Evolutionary conservation across 2,888 invertebrate species (phyloP).

Genomic region (Acrobeloides nanus): DNA sequence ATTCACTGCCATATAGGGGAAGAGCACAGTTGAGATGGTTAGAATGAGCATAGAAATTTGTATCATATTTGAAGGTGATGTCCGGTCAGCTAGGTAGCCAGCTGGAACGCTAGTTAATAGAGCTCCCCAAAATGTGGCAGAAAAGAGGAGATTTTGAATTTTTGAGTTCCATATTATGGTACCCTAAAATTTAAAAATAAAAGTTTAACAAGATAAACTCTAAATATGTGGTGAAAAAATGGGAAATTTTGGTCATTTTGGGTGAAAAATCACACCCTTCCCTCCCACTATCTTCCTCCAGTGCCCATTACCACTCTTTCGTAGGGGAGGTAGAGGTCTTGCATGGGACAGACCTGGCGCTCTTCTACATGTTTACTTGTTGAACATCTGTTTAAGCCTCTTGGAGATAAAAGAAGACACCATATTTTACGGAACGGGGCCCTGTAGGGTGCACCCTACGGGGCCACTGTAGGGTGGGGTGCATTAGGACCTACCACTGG

Average conservation of each 20-base stretch:
- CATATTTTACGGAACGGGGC: too few species aligned
- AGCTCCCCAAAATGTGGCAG: constrained; percentile 40
- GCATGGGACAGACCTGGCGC: too few species aligned
- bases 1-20: constrained; percentile 31
- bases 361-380: too few species aligned
- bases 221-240: not conserved
- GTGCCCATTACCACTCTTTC: too few species aligned
- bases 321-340: too few species aligned
- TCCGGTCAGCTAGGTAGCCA: constrained; percentile 32
- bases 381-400: too few species aligned
- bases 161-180: constrained; percentile 31
- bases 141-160: constrained; percentile 37
- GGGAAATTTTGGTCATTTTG: constrained; percentile 1
- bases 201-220: not conserved
- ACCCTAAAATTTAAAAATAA: constrained; percentile 24
- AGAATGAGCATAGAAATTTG: constrained; percentile 14
- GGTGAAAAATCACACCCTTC: too few species aligned
- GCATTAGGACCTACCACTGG: too few species aligned
- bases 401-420: too few species aligned
- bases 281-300: too few species aligned
- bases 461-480: too few species aligned
- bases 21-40: constrained; percentile 19
- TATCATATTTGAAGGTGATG: constrained; percentile 20
- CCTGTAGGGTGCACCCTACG: too few species aligned
- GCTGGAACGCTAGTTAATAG: constrained; percentile 34